Base-by-base conservation (phyloP, 2,113 vertebrate genomes). In the Macquaria ambigua region DNA sequence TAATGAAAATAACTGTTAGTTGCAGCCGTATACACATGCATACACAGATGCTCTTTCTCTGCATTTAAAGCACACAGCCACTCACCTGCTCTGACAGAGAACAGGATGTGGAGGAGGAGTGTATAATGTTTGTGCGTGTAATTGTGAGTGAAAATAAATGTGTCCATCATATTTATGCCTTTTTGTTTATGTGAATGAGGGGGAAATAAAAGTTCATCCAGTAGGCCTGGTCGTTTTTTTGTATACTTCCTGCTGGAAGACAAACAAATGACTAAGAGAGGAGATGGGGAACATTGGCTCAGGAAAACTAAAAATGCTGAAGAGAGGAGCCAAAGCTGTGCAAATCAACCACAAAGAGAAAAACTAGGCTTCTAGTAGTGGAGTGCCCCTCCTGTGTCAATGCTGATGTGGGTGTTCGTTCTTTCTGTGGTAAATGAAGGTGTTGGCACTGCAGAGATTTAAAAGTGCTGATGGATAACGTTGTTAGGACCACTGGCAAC, bases 201-300 rank as follows among this genome's bases (percentile, higher is more conserved):
- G 18, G 39, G 15, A 53, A 71, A 80, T 73, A 64, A 28, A 53
- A 73, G 64, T 79, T 80, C 43, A 80, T 70, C 61, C 66, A 77
- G 52, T 59, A 25, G 55, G 61, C 53, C 50, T 34, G 10, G 21
- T 69, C 73, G 34, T 28, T 63, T 34, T 31, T 82, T 63, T 77
- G 63, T 77, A 61, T 31, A 59, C 66, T 87, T 90, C 58, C 84
- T 87, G 82, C 48, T 87, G 58, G 74, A 81, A 79, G 77, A 88
- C 66, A 82, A 84, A 84, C 88, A 88, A 73, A 88, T 76, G 62
- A 63, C 43, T 56, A 28, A 61, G 39, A 61, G 68, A 59, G 53
- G 58, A 86, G 48, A 84, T 9, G 37, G 41, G 25, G 3, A 81
- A 31, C 16, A 4, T 39, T 34, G 1, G 14, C 34, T 48, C 4